phyloP scores from a whole-genome alignment of 1,140 invertebrate species.

The Atta colombica region DNA sequence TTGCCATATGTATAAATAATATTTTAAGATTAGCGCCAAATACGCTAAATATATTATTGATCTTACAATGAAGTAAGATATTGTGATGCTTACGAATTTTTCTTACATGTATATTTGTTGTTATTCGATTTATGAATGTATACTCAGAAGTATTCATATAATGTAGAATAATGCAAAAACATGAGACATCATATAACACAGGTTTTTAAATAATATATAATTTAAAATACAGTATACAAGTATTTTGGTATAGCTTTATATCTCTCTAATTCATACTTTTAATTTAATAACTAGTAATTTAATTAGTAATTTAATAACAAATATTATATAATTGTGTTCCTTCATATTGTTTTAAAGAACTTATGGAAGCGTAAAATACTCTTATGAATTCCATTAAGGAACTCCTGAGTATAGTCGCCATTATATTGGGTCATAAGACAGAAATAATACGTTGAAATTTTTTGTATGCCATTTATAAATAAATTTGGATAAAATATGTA shows the following conservation, averaged over 20 bases:
- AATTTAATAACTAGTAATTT: slow-evolving; percentile 12
- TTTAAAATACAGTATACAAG: slow-evolving; percentile 22
- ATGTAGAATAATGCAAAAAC: slow-evolving; percentile 34
- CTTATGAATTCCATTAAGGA: no score
- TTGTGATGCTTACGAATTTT: slow-evolving; percentile 46
- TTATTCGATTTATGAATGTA: slow-evolving; percentile 5
- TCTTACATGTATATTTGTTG: slow-evolving; percentile 14
- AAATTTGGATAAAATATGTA: neutral
- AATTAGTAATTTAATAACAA: slow-evolving; percentile 8
- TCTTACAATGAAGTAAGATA: neutral
- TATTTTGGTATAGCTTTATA: slow-evolving; percentile 4
- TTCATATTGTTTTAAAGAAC: neutral
- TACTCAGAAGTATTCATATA: slow-evolving; percentile 7
- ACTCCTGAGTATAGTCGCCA: no score
- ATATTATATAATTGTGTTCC: slow-evolving; percentile 8
- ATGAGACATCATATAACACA: slow-evolving; percentile 35
- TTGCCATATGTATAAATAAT: slow-evolving; percentile 33
- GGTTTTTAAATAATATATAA: slow-evolving; percentile 27
- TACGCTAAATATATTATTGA: slow-evolving; percentile 8
- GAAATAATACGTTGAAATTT: no score
- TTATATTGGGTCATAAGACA: no score
- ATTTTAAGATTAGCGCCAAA: slow-evolving; percentile 31
- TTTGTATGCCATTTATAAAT: no score
- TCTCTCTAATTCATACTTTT: slow-evolving; percentile 12
- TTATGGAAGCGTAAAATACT: slow-evolving; percentile 8